These are phyloP conservation scores for Polyommatus iphigenia DNA, from an alignment of 2,888 invertebrate species.

Conservation along the genomic window DNA sequence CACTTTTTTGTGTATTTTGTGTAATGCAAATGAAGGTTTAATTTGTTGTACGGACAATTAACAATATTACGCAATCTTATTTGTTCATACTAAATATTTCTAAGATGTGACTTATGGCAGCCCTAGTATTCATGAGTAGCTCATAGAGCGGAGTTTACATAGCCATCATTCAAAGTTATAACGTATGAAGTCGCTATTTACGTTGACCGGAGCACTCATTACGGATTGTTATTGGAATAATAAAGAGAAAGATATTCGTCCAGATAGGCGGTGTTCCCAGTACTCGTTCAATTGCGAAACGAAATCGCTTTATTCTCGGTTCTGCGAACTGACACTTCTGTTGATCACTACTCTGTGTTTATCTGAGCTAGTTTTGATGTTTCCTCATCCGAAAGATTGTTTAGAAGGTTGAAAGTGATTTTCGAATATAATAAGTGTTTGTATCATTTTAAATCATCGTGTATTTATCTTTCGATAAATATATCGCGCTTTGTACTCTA, in stretches of 20 bases:
- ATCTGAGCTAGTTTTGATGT: slow-evolving; percentile 55
- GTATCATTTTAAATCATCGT: slow-evolving; percentile 33
- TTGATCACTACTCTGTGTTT: slow-evolving; percentile 74
- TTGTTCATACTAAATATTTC: slow-evolving; percentile 9
- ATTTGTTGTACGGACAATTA: not conserved
- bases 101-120: slow-evolving; percentile 42
- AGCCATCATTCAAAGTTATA: slow-evolving; percentile 68
- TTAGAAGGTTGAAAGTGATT: slow-evolving; percentile 51
- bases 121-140: slow-evolving; percentile 66
- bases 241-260: slow-evolving; percentile 75
- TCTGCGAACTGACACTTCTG: slow-evolving; percentile 75
- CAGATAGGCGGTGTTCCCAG: slow-evolving; percentile 61
- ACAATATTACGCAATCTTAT: not conserved
- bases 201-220: slow-evolving; percentile 79
- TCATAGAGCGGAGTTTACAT: slow-evolving; percentile 72
- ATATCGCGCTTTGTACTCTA: slow-evolving; percentile 14
- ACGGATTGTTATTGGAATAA: slow-evolving; percentile 80
- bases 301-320: slow-evolving; percentile 71
- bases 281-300: slow-evolving; percentile 71
- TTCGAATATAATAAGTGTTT: slow-evolving; percentile 44
- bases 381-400: slow-evolving; percentile 43
- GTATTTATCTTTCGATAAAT: slow-evolving; percentile 27
- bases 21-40: not conserved
- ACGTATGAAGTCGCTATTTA: slow-evolving; percentile 79
- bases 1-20: not conserved